Percentiles rank a stretch among this genome's conserved stretches.
Evolutionary conservation across 2,888 invertebrate genomes (phyloP).

Genomic region (Tetragnatha montana): DNA sequence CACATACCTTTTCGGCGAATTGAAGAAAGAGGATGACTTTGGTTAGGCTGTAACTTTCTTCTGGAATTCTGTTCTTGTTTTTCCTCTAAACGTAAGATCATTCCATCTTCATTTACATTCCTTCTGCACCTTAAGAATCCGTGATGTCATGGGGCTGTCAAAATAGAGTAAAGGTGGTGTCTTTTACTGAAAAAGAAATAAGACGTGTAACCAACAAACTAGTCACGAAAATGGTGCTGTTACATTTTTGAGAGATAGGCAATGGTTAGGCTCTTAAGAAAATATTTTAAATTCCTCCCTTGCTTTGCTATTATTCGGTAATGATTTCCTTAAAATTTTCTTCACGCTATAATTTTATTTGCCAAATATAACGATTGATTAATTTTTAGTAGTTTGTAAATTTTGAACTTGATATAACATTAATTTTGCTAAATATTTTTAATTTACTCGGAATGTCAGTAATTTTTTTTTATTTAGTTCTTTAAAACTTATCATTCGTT

Average conservation of each 20-base stretch:
- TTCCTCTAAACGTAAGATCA: not conserved
- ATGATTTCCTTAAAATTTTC: no score
- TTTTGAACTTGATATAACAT: no score
- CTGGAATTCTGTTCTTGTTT: not conserved
- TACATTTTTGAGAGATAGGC: not conserved
- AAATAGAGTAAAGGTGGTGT: not conserved
- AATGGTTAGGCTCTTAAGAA: not conserved
- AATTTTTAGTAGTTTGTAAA: no score
- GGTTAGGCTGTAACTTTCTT: not conserved
- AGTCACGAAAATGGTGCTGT: not conserved
- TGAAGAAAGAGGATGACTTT: not conserved
- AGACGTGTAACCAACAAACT: not conserved
- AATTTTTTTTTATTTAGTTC: no score
- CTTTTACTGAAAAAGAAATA: not conserved
- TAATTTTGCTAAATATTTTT: no score
- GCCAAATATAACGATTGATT: no score
- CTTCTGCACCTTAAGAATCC: constrained; percentile 1
- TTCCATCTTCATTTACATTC: constrained; percentile 25
- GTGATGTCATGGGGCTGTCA: constrained; percentile 3
- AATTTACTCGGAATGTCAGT: no score
- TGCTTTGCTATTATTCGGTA: no score
- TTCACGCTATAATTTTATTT: no score
- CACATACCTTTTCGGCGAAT: not conserved
- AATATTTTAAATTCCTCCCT: not conserved
- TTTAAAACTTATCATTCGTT: no score